These are phyloP conservation scores for Aricia artaxerxes DNA, from an alignment of 2,888 invertebrate species.

Conservation along the genomic window DNA sequence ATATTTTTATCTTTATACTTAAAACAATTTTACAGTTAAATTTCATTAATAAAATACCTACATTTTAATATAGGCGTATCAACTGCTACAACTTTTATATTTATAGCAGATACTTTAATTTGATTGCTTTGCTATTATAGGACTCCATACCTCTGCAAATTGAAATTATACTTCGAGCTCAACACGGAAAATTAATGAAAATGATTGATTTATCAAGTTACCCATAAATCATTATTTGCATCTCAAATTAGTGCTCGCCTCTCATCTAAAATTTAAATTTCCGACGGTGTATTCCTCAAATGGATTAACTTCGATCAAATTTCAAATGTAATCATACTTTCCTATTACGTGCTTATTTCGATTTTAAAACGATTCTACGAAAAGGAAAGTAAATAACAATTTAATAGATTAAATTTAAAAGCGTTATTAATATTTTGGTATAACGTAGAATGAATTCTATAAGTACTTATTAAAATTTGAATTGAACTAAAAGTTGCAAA, in stretches of 20 bases:
- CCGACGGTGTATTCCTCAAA: conserved; percentile 19
- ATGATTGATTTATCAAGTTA: conserved; percentile 23
- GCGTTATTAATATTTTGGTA: too few relatives aligned
- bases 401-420: not conserved
- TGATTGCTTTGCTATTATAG: not conserved
- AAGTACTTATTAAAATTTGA: too few relatives aligned
- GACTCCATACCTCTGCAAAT: not conserved
- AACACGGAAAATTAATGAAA: not conserved
- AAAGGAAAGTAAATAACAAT: not conserved
- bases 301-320: conserved; percentile 17
- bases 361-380: not conserved
- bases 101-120: too few relatives aligned
- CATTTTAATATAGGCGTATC: too few relatives aligned
- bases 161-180: not conserved
- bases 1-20: too few relatives aligned
- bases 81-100: too few relatives aligned
- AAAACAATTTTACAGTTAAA: too few relatives aligned
- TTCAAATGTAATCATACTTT: conserved; percentile 12
- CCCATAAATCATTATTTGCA: conserved; percentile 26
- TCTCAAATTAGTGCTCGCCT: conserved; percentile 28
- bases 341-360: conserved; percentile 2
- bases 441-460: too few relatives aligned
- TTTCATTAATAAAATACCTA: too few relatives aligned
- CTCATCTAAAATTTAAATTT: conserved; percentile 21
- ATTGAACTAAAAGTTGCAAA: too few relatives aligned